These are phyloP conservation scores for Tychaedon coryphoeus DNA, from an alignment of 2,113 vertebrate species.

Conservation along the genomic window DNA sequence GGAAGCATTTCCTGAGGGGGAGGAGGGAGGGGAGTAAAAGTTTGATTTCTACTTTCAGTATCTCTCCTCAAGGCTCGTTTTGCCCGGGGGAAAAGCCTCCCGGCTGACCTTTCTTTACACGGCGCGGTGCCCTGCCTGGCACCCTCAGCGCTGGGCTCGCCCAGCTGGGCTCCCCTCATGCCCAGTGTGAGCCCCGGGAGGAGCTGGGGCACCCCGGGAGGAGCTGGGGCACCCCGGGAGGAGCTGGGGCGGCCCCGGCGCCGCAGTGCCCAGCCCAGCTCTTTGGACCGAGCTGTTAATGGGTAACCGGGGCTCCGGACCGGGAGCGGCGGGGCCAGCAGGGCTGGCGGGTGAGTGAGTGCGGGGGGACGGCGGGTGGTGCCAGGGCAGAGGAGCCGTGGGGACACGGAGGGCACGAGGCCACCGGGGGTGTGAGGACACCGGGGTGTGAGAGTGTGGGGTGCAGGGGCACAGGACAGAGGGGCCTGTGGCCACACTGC, in stretches of 20 bases:
- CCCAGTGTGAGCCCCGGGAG: not conserved
- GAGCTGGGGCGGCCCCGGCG: not conserved
- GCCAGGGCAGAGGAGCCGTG: not conserved
- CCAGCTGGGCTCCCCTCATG: rapidly evolving
- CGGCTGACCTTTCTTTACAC: not conserved
- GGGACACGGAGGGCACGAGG: too few relatives aligned
- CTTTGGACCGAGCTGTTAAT: constrained; percentile 68
- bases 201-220: not conserved
- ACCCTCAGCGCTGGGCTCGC: rapidly evolving
- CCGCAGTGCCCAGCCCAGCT: not conserved
- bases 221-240: not conserved
- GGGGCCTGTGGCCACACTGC: rapidly evolving
- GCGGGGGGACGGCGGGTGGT: rapidly evolving
- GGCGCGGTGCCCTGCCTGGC: rapidly evolving
- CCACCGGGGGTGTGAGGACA: not conserved
- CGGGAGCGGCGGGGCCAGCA: rapidly evolving
- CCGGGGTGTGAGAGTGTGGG: not conserved
- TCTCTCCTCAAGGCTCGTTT: not conserved
- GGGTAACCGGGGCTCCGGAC: not conserved
- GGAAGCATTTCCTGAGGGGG: not conserved
- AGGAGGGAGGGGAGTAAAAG: not conserved
- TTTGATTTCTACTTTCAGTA: not conserved
- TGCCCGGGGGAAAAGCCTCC: rapidly evolving
- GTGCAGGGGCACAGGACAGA: not conserved
- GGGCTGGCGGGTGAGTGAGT: not conserved